phyloP scores from a whole-genome alignment of 2,888 invertebrate species.

The Oligia fasciuncula region DNA sequence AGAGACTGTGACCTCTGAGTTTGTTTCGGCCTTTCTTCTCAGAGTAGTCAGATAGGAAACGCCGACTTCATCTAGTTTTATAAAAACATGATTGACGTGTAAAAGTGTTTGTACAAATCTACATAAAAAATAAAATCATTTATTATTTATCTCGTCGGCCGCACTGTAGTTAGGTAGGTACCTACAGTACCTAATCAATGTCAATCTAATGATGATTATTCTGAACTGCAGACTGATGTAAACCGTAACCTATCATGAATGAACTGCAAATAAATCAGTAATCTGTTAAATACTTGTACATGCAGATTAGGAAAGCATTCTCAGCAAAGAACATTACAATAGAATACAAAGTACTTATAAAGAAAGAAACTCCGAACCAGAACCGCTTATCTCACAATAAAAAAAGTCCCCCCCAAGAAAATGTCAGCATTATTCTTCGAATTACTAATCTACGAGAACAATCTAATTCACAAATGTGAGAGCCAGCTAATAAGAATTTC shows the following conservation, averaged over 20 bases:
- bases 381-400: conserved; percentile 54
- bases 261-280: conserved; percentile 14
- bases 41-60: no score
- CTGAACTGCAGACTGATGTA: neutral
- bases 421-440: conserved; percentile 65
- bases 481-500: conserved; percentile 75
- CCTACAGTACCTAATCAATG: no score
- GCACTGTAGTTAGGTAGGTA: no score
- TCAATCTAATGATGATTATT: neutral
- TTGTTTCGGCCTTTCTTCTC: no score
- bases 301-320: conserved; percentile 33
- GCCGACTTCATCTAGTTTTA: no score
- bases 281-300: conserved; percentile 31
- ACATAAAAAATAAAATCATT: no score
- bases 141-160: no score
- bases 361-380: conserved; percentile 23
- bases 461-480: conserved; percentile 72
- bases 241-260: no score
- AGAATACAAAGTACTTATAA: conserved; percentile 33
- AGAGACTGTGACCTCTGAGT: no score
- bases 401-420: conserved; percentile 38
- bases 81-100: no score
- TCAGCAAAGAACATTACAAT: conserved; percentile 43
- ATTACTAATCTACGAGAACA: conserved; percentile 67
- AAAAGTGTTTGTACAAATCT: no score